Conservation (phyloP, 2,113 vertebrate genomes). For the Xenus cinereus region DNA sequence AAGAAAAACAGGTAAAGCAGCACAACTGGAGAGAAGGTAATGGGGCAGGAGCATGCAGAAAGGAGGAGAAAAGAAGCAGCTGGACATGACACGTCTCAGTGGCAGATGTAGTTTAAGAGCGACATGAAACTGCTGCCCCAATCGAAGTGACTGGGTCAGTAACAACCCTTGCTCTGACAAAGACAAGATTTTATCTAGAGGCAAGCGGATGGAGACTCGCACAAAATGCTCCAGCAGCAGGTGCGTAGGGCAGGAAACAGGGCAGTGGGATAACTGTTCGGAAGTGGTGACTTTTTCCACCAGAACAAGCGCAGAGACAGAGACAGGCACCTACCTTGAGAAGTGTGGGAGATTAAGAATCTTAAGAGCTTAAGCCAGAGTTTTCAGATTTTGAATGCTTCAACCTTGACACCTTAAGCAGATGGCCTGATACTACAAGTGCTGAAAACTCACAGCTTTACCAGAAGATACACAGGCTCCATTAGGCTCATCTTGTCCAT, state of each 20-base stretch:
- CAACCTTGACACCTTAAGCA: not conserved
- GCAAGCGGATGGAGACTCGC: fast-evolving
- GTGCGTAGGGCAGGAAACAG: not conserved
- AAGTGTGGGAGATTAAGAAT: not conserved
- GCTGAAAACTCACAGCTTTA: not conserved
- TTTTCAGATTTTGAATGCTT: not conserved
- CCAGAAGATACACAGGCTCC: not conserved
- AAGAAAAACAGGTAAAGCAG: not conserved
- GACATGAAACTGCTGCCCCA: not conserved
- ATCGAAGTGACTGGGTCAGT: not conserved
- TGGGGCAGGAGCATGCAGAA: not conserved
- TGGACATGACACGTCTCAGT: not conserved
- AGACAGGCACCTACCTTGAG: not conserved
- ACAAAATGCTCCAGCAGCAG: not conserved
- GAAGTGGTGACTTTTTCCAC: not conserved
- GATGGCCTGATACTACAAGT: not conserved
- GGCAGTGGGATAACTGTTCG: not conserved
- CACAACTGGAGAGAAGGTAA: not conserved
- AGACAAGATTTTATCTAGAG: not conserved
- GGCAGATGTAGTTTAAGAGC: not conserved
- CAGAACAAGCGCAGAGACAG: not conserved
- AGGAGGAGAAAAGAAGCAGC: not conserved
- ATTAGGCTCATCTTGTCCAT: not conserved
- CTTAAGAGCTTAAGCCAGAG: not conserved
- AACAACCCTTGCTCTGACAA: not conserved